Evolutionary conservation across 1,140 invertebrate species (phyloP), one percentile per base, ranked within the genome.

Genomic region (Drosophila pallidifrons): DNA sequence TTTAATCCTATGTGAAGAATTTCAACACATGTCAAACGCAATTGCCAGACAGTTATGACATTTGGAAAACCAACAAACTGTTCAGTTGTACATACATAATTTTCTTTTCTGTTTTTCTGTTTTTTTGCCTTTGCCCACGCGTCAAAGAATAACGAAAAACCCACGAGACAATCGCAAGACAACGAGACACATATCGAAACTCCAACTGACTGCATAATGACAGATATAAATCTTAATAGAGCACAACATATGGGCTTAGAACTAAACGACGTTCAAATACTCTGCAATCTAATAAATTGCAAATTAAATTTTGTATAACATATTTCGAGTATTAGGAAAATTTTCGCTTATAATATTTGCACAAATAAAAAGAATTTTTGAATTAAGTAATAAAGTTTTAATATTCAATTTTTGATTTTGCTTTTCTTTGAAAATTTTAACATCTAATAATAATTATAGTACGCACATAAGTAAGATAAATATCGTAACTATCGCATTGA

Each of bases 1-100:
- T 28, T 66, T 67, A 32, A 61, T 68, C 38, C 55, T 38, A 57
- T 67, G 32, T 52, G 8, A 8, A 49, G 11, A 28, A 55, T 69
- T 69, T 74, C 71, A 61, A 61, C 71, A 74, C 71, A 74, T 74
- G 71, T 74, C 71, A 68, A 68, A 55, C 30, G 57, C 65, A 74
- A 69, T 69, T 74, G 71, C 32, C 65, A 74, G 71, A 74, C 71
- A 74, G 43, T 74, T 74, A 69, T 74, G 71, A 74, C 71, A 74
- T 49, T 43, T 68, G 57, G 47, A 54, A 68, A 28, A 46, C 5
- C 25, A 51, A 30, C 25, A 58, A 65, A 65, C 35, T 38, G 8
- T 38, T 38, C 43, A 57, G 6, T 60, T 68, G 57, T 28, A 32
- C 8, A 45, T 58, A 47, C 7, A 68, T 35, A 43, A 25, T 4